Percentiles rank a stretch among this genome's conserved stretches.
These are phyloP conservation scores for Karalla daura DNA, from an alignment of 2,797 vertebrate genomes.

Conservation along the genomic window DNA sequence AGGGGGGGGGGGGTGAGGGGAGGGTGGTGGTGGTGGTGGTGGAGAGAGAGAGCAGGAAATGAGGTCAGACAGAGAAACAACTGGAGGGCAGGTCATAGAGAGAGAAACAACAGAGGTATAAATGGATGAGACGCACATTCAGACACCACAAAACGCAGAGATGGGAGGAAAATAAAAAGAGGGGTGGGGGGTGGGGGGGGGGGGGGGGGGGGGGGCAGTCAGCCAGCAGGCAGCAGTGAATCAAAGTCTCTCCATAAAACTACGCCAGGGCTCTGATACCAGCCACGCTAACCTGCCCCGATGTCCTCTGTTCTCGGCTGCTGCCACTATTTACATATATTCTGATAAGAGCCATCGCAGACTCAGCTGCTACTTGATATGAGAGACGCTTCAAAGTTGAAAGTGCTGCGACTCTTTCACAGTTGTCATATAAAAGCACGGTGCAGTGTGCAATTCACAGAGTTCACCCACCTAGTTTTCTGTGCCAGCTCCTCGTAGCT, in stretches of 20 bases:
- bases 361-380: not conserved
- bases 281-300: not conserved
- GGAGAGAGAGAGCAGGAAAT: conserved; percentile 21
- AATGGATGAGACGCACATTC: not conserved
- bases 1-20: conserved; percentile 1
- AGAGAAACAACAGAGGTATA: too few relatives aligned
- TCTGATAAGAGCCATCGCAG: not conserved
- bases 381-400: not conserved
- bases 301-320: conserved; percentile 1
- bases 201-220: not conserved
- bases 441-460: not conserved
- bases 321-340: not conserved
- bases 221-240: conserved; percentile 13
- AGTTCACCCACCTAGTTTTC: too few relatives aligned
- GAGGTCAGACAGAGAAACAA: conserved; percentile 21
- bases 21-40: conserved; percentile 23
- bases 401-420: too few relatives aligned
- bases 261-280: not conserved
- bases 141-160: not conserved
- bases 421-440: too few relatives aligned
- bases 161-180: not conserved
- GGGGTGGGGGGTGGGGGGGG: not conserved
- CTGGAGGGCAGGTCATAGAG: conserved; percentile 11
- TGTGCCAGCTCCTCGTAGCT: too few relatives aligned
- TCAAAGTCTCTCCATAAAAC: conserved; percentile 2